Base-by-base conservation (phyloP, 2,113 vertebrate genomes). In the Tinamus guttatus region DNA sequence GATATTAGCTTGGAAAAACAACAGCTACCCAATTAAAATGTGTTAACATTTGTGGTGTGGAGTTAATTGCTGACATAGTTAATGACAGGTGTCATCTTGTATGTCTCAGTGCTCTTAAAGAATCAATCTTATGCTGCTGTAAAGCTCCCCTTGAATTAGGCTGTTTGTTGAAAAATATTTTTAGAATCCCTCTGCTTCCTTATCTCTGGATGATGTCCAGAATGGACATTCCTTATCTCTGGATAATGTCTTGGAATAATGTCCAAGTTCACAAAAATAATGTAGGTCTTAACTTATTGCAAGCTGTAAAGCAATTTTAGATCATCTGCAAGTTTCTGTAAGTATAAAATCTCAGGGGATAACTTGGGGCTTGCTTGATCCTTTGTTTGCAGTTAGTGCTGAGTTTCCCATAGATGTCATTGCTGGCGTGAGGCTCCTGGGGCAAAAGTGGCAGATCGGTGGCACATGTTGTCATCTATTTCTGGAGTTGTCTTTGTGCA, bases 341-440 rank as follows among this genome's bases (percentile, higher is more conserved):
- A 85, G 40, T 47, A 56, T 51, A 47, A 75, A 89, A 54, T 64
- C 38, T 78, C 81, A 68, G 15, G 63, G 47, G 49, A 34, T 77
- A 51, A 81, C 85, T 75, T 63, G 74, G 34, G 90, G 38, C 80
- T 92, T 78, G n/a, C n/a, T n/a, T n/a, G n/a, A n/a, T n/a, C n/a
- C n/a, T n/a, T n/a, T n/a, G n/a, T n/a, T n/a, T n/a, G n/a, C 81
- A 79, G 41, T 36, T 47, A 65, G 52, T 58, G 30, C 34, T 38
- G 45, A 69, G 54, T 89, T 87, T 87, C 63, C 43, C 16, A 19
- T n/a, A 90, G 92, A 89, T 92, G 91, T 89, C 38, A 67, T 88
- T 84, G 5, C 2, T 81, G 87, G 34, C 34, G 56, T 79, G 81
- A 85, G 22, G 49, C 58, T 88, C 32, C 43, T 38, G 69, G 54